Conservation (phyloP, 2,888 invertebrate species). For the Ptycholaimellus sp. region DNA sequence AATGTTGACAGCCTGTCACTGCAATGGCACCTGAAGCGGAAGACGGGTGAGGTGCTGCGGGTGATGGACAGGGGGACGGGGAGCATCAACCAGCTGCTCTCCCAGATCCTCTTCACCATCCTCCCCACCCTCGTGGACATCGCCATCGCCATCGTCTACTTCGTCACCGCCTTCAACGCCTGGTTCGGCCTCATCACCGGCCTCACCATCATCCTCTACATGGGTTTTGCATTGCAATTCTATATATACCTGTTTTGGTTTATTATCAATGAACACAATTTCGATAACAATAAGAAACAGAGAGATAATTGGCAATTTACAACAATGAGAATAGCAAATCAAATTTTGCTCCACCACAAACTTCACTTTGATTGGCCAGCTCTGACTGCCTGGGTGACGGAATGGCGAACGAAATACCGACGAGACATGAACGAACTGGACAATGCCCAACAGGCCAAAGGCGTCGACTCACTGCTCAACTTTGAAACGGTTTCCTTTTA, state of each 20-base stretch:
- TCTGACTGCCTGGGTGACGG: slow-evolving; percentile 65
- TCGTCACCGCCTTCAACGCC: slow-evolving; percentile 57
- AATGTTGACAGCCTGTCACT: slow-evolving; percentile 50
- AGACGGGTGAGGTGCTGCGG: slow-evolving; percentile 83
- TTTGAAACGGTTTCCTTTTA: slow-evolving; percentile 63
- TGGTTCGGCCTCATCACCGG: slow-evolving; percentile 91
- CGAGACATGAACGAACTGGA: slow-evolving; percentile 77
- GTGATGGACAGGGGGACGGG: slow-evolving; percentile 93
- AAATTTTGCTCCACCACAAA: too few species aligned
- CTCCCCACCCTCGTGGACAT: slow-evolving; percentile 76
- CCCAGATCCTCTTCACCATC: slow-evolving; percentile 48
- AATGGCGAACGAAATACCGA: slow-evolving; percentile 88
- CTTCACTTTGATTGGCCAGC: too few species aligned
- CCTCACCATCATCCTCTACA: slow-evolving; percentile 66
- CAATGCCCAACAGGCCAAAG: slow-evolving; percentile 55
- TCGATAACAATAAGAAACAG: too few species aligned
- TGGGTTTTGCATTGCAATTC: slow-evolving; percentile 38
- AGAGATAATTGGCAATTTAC: too few species aligned
- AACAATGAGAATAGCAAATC: too few species aligned
- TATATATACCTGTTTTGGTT: slow-evolving; percentile 2
- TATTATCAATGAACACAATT: background rate
- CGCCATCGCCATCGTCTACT: slow-evolving; percentile 63
- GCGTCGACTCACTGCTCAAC: slow-evolving; percentile 76
- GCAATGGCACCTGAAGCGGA: slow-evolving; percentile 74
- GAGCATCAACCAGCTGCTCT: slow-evolving; percentile 67